Percentiles rank a stretch among this genome's conserved stretches.
Conservation (phyloP, 2,888 invertebrate species). For the Eupithecia insigniata region DNA sequence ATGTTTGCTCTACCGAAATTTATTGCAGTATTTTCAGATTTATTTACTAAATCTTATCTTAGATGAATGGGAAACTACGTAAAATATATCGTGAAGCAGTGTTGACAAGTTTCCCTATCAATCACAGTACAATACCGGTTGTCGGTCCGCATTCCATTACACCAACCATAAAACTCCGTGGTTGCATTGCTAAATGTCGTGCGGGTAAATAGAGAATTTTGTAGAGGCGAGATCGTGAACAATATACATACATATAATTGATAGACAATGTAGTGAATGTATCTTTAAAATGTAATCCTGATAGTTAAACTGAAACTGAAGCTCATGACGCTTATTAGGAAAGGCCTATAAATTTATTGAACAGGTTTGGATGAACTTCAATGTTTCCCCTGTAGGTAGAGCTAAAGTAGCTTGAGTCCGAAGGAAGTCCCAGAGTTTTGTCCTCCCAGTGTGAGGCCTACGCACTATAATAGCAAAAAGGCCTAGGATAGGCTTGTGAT, state of each 20-base stretch:
- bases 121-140: constrained; percentile 42
- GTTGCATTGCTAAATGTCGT: constrained; percentile 45
- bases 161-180: constrained; percentile 46
- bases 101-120: constrained; percentile 48
- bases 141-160: constrained; percentile 48
- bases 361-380: no score
- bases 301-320: no score
- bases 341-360: no score
- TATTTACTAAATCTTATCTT: not conserved
- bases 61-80: constrained; percentile 2
- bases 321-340: no score
- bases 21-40: not conserved
- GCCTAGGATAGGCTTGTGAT: no score
- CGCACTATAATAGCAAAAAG: no score
- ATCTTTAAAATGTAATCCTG: not conserved
- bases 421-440: no score
- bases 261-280: not conserved
- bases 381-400: no score
- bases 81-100: not conserved
- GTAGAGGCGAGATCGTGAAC: not conserved
- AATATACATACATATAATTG: no score
- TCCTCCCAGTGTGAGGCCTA: no score
- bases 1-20: not conserved
- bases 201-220: constrained; percentile 10
- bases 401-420: no score